Evolutionary conservation across 2,113 vertebrate species (phyloP).

Genomic region (Chaetodon trifascialis): DNA sequence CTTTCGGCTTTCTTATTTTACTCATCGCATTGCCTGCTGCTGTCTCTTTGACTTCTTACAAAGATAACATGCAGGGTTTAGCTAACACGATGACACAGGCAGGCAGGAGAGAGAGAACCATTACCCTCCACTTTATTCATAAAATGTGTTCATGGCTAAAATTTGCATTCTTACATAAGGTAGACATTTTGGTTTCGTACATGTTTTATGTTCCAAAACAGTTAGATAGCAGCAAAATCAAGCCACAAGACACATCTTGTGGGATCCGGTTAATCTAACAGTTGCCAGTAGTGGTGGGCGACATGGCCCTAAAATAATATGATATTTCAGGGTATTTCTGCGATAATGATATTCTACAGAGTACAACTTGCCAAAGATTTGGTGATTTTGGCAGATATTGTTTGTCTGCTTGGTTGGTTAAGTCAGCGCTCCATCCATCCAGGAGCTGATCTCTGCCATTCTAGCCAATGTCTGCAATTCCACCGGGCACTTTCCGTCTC

Average conservation of each 20-base stretch:
- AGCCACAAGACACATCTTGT: neutral
- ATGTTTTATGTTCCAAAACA: slow-evolving; percentile 1
- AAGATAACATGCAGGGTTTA: slow-evolving; percentile 33
- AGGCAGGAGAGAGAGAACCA: slow-evolving; percentile 3
- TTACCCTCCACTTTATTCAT: slow-evolving; percentile 46
- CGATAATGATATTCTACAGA: no score
- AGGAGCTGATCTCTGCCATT: no score
- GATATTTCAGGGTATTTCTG: no score
- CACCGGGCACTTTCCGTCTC: no score
- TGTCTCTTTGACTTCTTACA: slow-evolving; percentile 44
- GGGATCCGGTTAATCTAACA: neutral
- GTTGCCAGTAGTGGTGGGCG: neutral
- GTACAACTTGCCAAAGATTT: no score
- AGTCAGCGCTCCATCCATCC: no score
- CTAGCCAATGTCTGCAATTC: no score
- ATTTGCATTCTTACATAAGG: slow-evolving; percentile 14
- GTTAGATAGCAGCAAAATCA: neutral
- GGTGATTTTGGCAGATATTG: no score
- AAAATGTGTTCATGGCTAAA: slow-evolving; percentile 11
- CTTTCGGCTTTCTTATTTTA: slow-evolving; percentile 44
- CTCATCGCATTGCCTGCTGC: slow-evolving; percentile 37
- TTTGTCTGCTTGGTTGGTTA: no score
- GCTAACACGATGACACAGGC: slow-evolving; percentile 40
- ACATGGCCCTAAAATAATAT: no score
- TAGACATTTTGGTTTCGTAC: slow-evolving; percentile 4